Evolutionary conservation across 2,888 invertebrate genomes (phyloP).

Genomic region (Ephialtes manifestator): DNA sequence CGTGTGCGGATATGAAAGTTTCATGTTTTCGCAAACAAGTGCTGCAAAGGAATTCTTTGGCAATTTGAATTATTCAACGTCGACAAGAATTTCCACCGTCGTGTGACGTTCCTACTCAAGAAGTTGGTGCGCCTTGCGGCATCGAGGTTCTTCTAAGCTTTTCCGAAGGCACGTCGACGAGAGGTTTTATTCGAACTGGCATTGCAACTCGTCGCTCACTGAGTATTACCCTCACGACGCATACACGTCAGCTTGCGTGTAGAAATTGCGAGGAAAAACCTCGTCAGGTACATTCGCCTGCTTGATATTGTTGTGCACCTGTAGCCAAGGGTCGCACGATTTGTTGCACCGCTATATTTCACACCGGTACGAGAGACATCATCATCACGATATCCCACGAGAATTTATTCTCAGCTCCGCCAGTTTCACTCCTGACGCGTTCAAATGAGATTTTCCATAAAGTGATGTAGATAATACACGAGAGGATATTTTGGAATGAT

Average conservation of each 20-base stretch:
- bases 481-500: background rate
- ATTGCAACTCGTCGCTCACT: background rate
- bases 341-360: conserved; percentile 13
- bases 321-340: background rate
- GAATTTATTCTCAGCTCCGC: conserved; percentile 7
- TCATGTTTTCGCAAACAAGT: conserved; percentile 38
- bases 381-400: conserved; percentile 8
- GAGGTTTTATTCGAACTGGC: conserved; percentile 44
- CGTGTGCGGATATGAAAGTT: conserved; percentile 50
- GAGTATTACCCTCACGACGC: conserved; percentile 10
- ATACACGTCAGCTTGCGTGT: background rate
- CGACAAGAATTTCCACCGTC: conserved; percentile 38
- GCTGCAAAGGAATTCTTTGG: conserved; percentile 32
- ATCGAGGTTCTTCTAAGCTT: conserved; percentile 36
- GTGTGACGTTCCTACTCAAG: conserved; percentile 13
- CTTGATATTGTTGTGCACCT: conserved; percentile 2
- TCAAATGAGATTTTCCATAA: conserved; percentile 20
- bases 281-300: background rate
- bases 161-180: conserved; percentile 9
- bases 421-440: background rate
- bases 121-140: conserved; percentile 7
- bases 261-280: background rate
- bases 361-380: background rate
- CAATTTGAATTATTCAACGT: conserved; percentile 66
- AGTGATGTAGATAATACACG: background rate